These are phyloP conservation scores for Neodontobutis hainanensis DNA, from an alignment of 2,113 vertebrate genomes.

Conservation along the genomic window DNA sequence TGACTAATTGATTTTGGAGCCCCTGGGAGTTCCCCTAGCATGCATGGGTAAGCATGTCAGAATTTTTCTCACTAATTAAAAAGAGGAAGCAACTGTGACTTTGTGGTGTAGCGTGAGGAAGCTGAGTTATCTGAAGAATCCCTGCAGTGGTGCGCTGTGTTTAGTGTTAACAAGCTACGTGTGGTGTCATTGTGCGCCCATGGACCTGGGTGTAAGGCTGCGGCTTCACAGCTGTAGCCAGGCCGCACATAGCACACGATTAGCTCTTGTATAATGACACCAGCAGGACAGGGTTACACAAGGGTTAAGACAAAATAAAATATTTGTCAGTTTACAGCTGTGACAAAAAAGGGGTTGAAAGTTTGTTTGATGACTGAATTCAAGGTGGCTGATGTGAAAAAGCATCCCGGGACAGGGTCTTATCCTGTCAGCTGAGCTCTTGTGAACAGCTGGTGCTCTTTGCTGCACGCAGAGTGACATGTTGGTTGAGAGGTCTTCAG, in stretches of 20 bases:
- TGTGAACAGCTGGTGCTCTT: constrained; percentile 56
- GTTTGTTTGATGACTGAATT: constrained; percentile 44
- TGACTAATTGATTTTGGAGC: constrained; percentile 15
- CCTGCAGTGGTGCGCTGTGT: constrained; percentile 22
- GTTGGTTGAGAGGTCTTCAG: constrained; percentile 61
- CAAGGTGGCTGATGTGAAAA: constrained; percentile 37
- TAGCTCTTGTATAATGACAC: constrained; percentile 46
- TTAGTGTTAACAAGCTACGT: constrained; percentile 45
- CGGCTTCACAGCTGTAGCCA: constrained; percentile 51
- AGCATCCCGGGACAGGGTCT: constrained; percentile 49
- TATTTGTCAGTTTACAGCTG: constrained; percentile 14
- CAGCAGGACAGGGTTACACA: constrained; percentile 43
- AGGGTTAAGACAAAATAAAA: constrained; percentile 32
- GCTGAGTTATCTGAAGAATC: constrained; percentile 48
- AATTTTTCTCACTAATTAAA: constrained; percentile 12
- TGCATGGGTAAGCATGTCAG: constrained; percentile 26
- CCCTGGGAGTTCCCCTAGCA: constrained; percentile 56
- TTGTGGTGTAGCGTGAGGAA: constrained; percentile 33
- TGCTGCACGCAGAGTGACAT: constrained; percentile 43
- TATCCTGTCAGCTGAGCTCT: constrained; percentile 70
- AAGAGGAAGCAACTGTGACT: constrained; percentile 43
- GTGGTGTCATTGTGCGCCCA: constrained; percentile 20
- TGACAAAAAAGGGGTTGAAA: constrained; percentile 5
- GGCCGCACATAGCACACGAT: constrained; percentile 49
- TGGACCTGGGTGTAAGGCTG: constrained; percentile 53